Evolutionary conservation across 2,888 invertebrate species (phyloP).

Genomic region (Heteropelma amictum): DNA sequence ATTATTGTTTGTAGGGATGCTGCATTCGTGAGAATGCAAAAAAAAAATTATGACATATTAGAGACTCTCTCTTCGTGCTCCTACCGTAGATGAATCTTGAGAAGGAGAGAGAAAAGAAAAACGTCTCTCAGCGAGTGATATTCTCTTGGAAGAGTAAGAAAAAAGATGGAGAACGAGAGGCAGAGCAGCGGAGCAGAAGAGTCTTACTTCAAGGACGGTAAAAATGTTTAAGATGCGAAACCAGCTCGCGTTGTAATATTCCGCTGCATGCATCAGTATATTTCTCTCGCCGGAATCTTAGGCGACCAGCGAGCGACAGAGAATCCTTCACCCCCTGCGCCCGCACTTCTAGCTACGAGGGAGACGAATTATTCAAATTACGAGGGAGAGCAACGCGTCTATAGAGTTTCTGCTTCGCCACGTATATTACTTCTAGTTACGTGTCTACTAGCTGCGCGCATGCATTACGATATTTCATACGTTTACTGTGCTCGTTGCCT

Average conservation of each 20-base stretch:
- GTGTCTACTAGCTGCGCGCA: slow-evolving; percentile 38
- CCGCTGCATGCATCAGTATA: slow-evolving; percentile 17
- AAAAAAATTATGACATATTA: too few relatives aligned
- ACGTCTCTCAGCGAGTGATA: too few relatives aligned
- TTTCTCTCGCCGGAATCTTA: slow-evolving; percentile 29
- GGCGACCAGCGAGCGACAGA: neutral
- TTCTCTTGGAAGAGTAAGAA: too few relatives aligned
- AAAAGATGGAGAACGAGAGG: too few relatives aligned
- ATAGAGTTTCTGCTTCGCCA: slow-evolving; percentile 56
- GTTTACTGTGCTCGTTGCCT: too few relatives aligned
- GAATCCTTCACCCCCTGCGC: too few relatives aligned
- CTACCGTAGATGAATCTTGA: slow-evolving; percentile 3
- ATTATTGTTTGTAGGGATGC: too few relatives aligned
- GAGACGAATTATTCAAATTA: slow-evolving; percentile 69
- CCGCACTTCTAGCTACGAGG: slow-evolving; percentile 32
- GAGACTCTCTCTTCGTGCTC: slow-evolving; percentile 14
- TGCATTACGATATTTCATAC: neutral
- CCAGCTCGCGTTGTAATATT: neutral
- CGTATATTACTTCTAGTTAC: slow-evolving; percentile 61
- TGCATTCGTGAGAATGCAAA: too few relatives aligned
- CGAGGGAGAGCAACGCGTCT: slow-evolving; percentile 44
- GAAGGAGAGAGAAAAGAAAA: too few relatives aligned
- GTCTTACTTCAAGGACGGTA: too few relatives aligned
- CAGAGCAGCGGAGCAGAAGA: too few relatives aligned
- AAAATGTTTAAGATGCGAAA: slow-evolving; percentile 44